Conservation (phyloP, 2,113 vertebrate species). For the Campylomormyrus numenius region DNA sequence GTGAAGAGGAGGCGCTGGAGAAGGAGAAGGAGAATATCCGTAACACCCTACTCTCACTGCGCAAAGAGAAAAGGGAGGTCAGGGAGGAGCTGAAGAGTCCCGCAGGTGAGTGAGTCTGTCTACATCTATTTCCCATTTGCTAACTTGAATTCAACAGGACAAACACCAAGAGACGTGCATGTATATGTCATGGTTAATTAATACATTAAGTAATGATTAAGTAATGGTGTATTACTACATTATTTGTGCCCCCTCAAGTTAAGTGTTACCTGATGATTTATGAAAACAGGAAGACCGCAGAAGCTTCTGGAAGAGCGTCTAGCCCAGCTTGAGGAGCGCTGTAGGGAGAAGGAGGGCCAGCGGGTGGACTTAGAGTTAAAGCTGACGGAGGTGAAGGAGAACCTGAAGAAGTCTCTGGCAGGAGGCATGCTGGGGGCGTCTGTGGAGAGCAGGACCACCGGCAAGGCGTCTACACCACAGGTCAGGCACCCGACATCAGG, state of each 20-base stretch:
- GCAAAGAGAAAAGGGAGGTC: constrained; percentile 75
- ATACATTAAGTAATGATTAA: not conserved
- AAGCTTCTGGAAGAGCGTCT: constrained; percentile 68
- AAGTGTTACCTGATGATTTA: not conserved
- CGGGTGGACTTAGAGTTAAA: constrained; percentile 83
- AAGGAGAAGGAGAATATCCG: constrained; percentile 79
- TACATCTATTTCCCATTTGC: not conserved
- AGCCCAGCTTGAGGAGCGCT: constrained; percentile 70
- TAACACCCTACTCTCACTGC: constrained; percentile 62
- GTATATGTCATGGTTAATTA: not conserved
- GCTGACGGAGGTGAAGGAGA: constrained; percentile 86
- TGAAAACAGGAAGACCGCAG: constrained; percentile 55
- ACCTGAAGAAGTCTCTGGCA: constrained; percentile 83
- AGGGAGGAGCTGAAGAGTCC: constrained; percentile 70
- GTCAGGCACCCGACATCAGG: not conserved
- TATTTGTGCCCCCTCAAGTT: not conserved
- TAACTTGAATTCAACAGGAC: not conserved
- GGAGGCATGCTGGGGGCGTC: constrained; percentile 74
- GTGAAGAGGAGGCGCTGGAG: constrained; percentile 84
- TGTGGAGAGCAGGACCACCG: constrained; percentile 55
- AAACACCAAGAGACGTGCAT: not conserved
- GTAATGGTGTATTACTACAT: not conserved
- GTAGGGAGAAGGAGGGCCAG: constrained; percentile 75
- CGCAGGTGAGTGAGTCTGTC: constrained; percentile 58
- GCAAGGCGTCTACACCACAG: constrained; percentile 40